phyloP scores from a whole-genome alignment of 1,140 invertebrate species.

The Eciton burchellii region DNA sequence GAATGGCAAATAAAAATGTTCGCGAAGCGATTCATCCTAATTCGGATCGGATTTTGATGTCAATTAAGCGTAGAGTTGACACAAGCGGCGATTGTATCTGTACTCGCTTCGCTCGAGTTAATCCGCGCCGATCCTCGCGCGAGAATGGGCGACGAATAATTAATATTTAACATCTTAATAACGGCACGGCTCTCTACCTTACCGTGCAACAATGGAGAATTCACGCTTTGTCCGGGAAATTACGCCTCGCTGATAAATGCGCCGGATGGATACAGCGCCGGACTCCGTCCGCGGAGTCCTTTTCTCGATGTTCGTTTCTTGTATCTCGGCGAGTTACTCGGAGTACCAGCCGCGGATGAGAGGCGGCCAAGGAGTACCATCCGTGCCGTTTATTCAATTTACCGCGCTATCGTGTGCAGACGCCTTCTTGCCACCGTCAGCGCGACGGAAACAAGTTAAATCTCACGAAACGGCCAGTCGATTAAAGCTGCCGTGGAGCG shows the following conservation, averaged over 20 bases:
- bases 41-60: background rate
- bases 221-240: constrained; percentile 41
- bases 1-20: too few species aligned
- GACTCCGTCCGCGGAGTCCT: background rate
- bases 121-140: background rate
- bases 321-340: constrained; percentile 19
- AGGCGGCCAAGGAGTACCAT: constrained; percentile 6
- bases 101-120: background rate
- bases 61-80: background rate
- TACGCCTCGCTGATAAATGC: constrained; percentile 42
- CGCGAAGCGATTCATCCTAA: too few species aligned
- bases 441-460: constrained; percentile 26
- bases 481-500: constrained; percentile 3
- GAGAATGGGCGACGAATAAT: constrained; percentile 22
- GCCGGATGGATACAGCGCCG: background rate
- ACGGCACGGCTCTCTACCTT: constrained; percentile 6
- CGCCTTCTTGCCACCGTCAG: background rate
- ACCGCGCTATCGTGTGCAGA: background rate
- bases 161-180: constrained; percentile 37
- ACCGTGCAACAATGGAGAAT: constrained; percentile 33
- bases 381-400: constrained; percentile 49
- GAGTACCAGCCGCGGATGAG: constrained; percentile 6
- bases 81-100: background rate
- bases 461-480: constrained; percentile 22
- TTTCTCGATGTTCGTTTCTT: constrained; percentile 20